Base-by-base conservation (phyloP, 2,113 vertebrate genomes). In the Ornithorhynchus anatinus region DNA sequence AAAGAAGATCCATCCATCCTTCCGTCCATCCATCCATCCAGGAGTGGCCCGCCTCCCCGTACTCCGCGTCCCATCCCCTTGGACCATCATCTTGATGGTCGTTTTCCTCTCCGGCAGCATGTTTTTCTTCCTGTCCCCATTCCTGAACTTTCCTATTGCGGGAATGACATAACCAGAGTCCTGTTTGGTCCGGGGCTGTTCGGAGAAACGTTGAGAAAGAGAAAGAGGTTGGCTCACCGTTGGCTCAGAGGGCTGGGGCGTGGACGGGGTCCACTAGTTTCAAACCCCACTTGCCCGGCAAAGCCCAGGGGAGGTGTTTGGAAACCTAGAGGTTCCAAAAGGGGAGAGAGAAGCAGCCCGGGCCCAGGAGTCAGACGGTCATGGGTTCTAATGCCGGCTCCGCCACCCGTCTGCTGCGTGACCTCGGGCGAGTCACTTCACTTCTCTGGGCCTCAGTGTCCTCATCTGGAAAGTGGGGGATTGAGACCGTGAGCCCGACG, bases 11-110 rank as follows among this genome's bases (percentile, higher is more conserved):
- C 73, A 76, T 81, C 88, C 86, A 77, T 57, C 77, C 58, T 9
- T 81, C 82, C 73, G 88, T n/a, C 76, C 66, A 65, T 84, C 79
- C 86, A 87, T 81, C 75, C 85, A 60, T 59, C 59, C 77, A 74
- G 63, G n/a, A n/a, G n/a, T n/a, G n/a, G n/a, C n/a, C n/a, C n/a
- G n/a, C n/a, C n/a, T n/a, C n/a, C n/a, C n/a, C n/a, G n/a, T n/a
- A n/a, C n/a, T n/a, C n/a, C n/a, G n/a, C n/a, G n/a, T n/a, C n/a
- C n/a, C n/a, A n/a, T n/a, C n/a, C n/a, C n/a, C n/a, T n/a, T n/a
- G n/a, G n/a, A n/a, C n/a, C n/a, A n/a, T n/a, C n/a, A n/a, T n/a
- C n/a, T n/a, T 44, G 10, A 9, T 77, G 82, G 82, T 71, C 72
- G 69, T 84, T 62, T 60, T 72, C 65, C 64, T 36, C 73, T 42